Percentiles rank a stretch among this genome's conserved stretches.
Conservation (phyloP, 53 echinoderm and acorn worm genomes). For the Arbacia lixula region DNA sequence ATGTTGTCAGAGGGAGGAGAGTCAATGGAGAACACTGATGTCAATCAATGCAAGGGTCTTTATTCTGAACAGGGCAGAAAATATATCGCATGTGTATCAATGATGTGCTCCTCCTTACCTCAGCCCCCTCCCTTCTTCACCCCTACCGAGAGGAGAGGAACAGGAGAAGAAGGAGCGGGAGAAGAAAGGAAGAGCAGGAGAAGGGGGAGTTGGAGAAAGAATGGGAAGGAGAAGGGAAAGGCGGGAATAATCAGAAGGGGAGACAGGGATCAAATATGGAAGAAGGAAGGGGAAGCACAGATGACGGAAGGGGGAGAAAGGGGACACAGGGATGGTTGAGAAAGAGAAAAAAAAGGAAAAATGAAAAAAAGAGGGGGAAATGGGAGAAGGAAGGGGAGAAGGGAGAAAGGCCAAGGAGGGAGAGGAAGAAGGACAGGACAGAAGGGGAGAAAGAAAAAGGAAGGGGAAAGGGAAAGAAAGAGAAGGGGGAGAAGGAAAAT, state of each 20-base stretch:
- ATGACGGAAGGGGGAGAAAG: not conserved
- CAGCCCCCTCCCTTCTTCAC: too few relatives aligned
- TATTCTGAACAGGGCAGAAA: too few relatives aligned
- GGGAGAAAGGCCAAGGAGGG: not conserved
- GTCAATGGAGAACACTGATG: too few relatives aligned
- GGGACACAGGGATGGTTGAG: not conserved
- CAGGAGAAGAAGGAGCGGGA: not conserved
- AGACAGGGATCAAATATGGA: not conserved
- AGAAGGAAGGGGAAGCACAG: not conserved
- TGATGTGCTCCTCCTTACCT: too few relatives aligned
- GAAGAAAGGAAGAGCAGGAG: not conserved
- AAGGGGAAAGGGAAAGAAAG: not conserved
- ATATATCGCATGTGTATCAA: too few relatives aligned
- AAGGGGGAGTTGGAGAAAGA: not conserved
- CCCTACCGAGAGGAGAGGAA: too few relatives aligned
- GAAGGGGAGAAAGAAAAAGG: not conserved
- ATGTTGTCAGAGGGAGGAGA: too few relatives aligned
- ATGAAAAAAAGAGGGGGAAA: not conserved
- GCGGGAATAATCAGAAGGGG: not conserved
- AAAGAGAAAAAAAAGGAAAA: not conserved
- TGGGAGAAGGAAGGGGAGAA: not conserved
- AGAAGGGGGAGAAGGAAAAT: not conserved
- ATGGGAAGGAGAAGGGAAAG: not conserved
- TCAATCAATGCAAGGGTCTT: too few relatives aligned
- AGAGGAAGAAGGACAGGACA: not conserved